Evolutionary conservation across 2,113 vertebrate genomes (phyloP).

Genomic region (Istiophorus platypterus): DNA sequence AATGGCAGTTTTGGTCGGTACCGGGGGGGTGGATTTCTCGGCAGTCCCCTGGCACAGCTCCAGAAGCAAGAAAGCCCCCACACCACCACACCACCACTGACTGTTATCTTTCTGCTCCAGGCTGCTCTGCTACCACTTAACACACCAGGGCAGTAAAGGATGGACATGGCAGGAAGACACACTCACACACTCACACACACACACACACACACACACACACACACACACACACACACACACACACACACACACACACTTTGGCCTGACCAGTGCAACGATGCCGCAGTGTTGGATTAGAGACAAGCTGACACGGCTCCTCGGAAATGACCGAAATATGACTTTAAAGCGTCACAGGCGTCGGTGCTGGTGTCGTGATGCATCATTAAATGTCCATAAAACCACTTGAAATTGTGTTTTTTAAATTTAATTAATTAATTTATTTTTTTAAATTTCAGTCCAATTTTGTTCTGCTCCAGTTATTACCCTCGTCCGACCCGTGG

Average conservation of each 20-base stretch:
- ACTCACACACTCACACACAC: constrained; percentile 26
- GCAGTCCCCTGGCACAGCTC: constrained; percentile 67
- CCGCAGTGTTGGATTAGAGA: constrained; percentile 6
- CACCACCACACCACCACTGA: constrained; percentile 30
- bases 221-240: constrained; percentile 22
- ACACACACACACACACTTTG: constrained; percentile 7
- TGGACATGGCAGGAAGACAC: constrained; percentile 62
- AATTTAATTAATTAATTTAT: too few relatives aligned
- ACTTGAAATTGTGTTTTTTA: not conserved
- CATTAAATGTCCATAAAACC: not conserved
- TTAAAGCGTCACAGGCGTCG: not conserved
- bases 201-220: constrained; percentile 12
- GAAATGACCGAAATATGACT: not conserved
- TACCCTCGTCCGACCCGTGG: constrained; percentile 22
- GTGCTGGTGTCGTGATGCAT: too few relatives aligned
- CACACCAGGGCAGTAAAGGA: constrained; percentile 68
- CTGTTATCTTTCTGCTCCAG: constrained; percentile 80
- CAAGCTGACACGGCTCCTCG: not conserved
- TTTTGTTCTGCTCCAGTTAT: constrained; percentile 36
- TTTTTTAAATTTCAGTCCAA: too few relatives aligned
- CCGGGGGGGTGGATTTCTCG: constrained; percentile 76
- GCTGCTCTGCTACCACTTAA: constrained; percentile 73
- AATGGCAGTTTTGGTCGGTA: constrained; percentile 50
- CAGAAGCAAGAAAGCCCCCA: constrained; percentile 52
- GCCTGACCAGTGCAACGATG: not conserved